A percentile compares a stretch with the other conserved stretches of the same genome.
Evolutionary conservation across 2,113 vertebrate species (phyloP).

Genomic region (Notarius lentiginosus): DNA sequence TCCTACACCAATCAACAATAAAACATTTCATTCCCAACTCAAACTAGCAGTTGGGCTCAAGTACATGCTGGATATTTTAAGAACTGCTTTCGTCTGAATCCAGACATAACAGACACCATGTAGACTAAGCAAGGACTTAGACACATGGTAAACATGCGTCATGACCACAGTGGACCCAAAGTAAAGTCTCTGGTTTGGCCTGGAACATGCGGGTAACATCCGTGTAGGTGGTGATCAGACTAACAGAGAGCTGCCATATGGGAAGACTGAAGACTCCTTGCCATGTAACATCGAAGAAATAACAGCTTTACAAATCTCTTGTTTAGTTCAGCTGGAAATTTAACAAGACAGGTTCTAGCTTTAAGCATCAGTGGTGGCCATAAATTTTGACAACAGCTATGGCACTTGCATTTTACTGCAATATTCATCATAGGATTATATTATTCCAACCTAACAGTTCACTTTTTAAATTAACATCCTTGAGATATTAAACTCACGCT

Average conservation of each 20-base stretch:
- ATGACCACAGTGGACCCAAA: constrained; percentile 3
- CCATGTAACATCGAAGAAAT: not conserved
- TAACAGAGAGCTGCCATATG: not conserved
- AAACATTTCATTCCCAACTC: not conserved
- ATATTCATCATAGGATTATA: not conserved
- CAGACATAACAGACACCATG: not conserved
- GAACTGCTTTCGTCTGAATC: not conserved
- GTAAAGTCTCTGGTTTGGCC: constrained; percentile 3
- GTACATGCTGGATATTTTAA: not conserved
- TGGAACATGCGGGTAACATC: not conserved
- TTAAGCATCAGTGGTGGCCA: not conserved
- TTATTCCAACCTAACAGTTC: not conserved
- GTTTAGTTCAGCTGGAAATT: not conserved
- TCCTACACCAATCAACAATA: not conserved
- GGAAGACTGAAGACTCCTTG: not conserved
- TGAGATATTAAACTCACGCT: not conserved
- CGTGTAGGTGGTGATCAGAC: not conserved
- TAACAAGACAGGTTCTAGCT: not conserved
- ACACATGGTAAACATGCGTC: constrained; percentile 18
- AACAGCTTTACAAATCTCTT: not conserved
- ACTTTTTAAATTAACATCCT: not conserved
- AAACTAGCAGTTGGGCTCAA: not conserved
- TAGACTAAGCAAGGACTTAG: constrained; percentile 15
- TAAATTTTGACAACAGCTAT: not conserved
- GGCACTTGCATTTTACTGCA: not conserved